Base-by-base conservation (phyloP, 1,140 invertebrate genomes). In the Lepidurus apus region DNA sequence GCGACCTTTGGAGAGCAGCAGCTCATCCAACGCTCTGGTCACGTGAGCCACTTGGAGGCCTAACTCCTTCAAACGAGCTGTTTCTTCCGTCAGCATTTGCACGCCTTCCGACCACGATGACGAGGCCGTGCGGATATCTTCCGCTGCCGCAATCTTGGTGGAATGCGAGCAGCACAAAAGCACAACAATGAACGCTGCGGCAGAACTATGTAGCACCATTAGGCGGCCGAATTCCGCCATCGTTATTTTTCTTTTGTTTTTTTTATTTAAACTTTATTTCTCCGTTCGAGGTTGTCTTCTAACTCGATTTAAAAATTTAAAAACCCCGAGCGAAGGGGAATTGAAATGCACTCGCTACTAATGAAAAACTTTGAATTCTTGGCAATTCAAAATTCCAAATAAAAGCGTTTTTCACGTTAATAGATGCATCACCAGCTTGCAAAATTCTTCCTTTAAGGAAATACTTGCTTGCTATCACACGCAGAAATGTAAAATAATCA, bases 1-100 rank as follows among this genome's bases (percentile, higher is more conserved):
- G 10, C 78, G 73, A n/a, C 47, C 13, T 75, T 79, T 79, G 10
- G 78, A 44, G 74, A 74, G 73, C 21, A 79, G 78, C 73, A 79
- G 42, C 24, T 79, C 78, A 26, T 79, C 78, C 10, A 79, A 17
- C 21, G 78, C 78, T 21, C 74, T 11, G 42, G 74, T 79, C 42
- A 74, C 75, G 26, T 79, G 65, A 43, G 73, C 74, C 42, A 79
- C 47, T 79, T 79, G 78, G 17, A 21, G 44, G 24, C 73, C 43
- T 42, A 79, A 42, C 42, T 79, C 73, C 17, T 74, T 44, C 5
- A 79, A 47, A 75, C 78, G 42, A n/a, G 43, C 65, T 11, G 43
- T 47, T 75, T 79, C 78, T 42, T 43, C 78, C 34, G 43, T 74
- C 42, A 79, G 78, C 44, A 79, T 6, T 17, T 53, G 21, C 34